These are phyloP conservation scores for Brenthis daphne DNA, from an alignment of 2,888 invertebrate genomes.

Conservation along the genomic window DNA sequence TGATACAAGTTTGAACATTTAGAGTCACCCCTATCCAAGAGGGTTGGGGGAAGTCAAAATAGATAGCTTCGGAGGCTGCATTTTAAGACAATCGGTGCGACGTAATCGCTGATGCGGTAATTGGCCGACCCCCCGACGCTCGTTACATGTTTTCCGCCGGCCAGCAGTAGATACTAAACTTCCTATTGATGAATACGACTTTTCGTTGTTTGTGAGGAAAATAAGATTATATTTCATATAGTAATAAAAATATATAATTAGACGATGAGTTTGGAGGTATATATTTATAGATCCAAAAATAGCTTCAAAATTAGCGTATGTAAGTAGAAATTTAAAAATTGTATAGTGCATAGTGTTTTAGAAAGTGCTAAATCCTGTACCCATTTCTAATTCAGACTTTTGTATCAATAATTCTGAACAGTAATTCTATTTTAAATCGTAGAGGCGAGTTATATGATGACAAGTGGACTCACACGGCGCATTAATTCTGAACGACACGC, in stretches of 20 bases:
- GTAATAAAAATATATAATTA: too few species aligned
- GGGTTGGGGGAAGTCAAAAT: not conserved
- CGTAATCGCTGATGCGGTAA: conserved; percentile 36
- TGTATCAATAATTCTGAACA: not conserved
- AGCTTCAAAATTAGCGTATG: too few species aligned
- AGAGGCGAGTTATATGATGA: conserved; percentile 31
- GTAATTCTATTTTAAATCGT: conserved; percentile 11
- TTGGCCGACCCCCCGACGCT: conserved; percentile 24
- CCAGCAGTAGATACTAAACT: not conserved
- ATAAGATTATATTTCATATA: too few species aligned
- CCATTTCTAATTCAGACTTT: not conserved
- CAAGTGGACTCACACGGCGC: conserved; percentile 45
- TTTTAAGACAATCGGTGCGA: conserved; percentile 31
- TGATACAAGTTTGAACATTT: not conserved
- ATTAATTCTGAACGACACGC: conserved; percentile 50
- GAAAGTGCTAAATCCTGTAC: too few species aligned
- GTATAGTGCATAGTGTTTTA: too few species aligned
- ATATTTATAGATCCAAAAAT: too few species aligned
- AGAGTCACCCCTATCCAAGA: conserved; percentile 1
- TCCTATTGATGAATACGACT: not conserved
- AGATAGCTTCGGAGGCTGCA: conserved; percentile 15
- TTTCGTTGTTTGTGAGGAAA: too few species aligned
- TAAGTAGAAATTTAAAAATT: too few species aligned
- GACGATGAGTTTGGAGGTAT: too few species aligned
- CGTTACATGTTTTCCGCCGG: conserved; percentile 22